Base-by-base conservation (phyloP, 2,888 invertebrate species). In the Neoascia interrupta region DNA sequence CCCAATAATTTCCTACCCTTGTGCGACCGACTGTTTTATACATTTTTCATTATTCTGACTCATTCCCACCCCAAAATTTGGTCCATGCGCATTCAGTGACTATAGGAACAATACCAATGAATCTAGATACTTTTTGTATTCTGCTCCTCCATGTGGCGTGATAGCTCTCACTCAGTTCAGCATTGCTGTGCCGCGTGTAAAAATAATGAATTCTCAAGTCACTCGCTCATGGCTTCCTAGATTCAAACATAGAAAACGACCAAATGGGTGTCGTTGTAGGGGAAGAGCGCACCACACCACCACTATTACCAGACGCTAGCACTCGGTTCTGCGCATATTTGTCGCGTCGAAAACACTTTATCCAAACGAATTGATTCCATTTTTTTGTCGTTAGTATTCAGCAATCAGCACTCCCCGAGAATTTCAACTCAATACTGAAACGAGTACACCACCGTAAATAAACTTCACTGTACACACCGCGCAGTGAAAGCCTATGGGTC, bases 381-480 rank as follows among this genome's bases (percentile, higher is more conserved):
- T 56, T 69, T n/a, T n/a, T n/a, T n/a, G n/a, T 64, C 43, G 15
- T 79, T 79, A 66, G 61, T 73, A 79, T 73, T 79, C 79, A 79
- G 79, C 73, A 68, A 79, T 73, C 79, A 61, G 43, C 53, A 43
- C 54, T 72, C 79, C 36, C 60, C 45, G 19, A 56, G 41, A 56
- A 64, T 63, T 69, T n/a, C n/a, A 61, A 61, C 19, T 61, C 53
- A 43, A 58, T 45, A 75, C 36, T 53, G 34, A 56, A 66, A 60
- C 43, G 39, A 64, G 54, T 54, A 70, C 70, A 54, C 23, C 2
- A 53, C 26, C 43, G 39, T 47, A 49, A 3, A 18, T 21, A n/a
- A n/a, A n/a, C n/a, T n/a, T n/a, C n/a, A n/a, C n/a, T 21, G 31
- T 31, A 8, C 21, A 56, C 28, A 10, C 28, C 16, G 34, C 8